Percentiles rank a stretch among this genome's conserved stretches.
Evolutionary conservation across 2,113 vertebrate species (phyloP).

Genomic region (Toxotes jaculatrix): DNA sequence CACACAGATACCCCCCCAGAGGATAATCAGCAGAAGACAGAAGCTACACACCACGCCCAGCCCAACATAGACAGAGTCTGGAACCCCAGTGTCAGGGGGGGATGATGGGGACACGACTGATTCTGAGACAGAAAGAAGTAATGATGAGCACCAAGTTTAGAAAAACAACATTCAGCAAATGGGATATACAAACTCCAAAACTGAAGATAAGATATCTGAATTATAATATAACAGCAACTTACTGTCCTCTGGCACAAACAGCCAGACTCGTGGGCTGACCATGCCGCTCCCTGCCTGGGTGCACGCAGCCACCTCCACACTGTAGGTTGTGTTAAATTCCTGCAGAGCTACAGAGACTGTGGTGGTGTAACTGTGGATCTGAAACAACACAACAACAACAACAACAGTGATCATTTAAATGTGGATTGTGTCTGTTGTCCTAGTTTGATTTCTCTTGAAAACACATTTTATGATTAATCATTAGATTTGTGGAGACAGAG

Average conservation of each 20-base stretch:
- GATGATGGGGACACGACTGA: slow-evolving; percentile 81
- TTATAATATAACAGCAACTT: slow-evolving; percentile 58
- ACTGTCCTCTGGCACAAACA: slow-evolving; percentile 88
- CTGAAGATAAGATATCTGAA: background rate
- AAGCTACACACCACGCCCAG: slow-evolving; percentile 87
- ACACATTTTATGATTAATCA: slow-evolving; percentile 12
- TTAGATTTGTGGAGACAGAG: slow-evolving; percentile 16
- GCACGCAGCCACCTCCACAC: slow-evolving; percentile 88
- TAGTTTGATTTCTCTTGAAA: background rate
- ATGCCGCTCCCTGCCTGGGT: slow-evolving; percentile 90
- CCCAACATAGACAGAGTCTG: slow-evolving; percentile 81
- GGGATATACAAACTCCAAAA: background rate
- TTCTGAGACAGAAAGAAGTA: slow-evolving; percentile 51
- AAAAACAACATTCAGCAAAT: background rate
- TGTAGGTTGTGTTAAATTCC: slow-evolving; percentile 89
- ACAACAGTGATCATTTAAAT: slow-evolving; percentile 21
- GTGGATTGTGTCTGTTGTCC: background rate
- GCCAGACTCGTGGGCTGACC: slow-evolving; percentile 83
- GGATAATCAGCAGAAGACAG: slow-evolving; percentile 82
- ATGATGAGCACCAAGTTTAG: background rate
- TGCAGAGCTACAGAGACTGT: slow-evolving; percentile 67
- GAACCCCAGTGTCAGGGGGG: slow-evolving; percentile 78
- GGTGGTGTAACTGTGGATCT: slow-evolving; percentile 79
- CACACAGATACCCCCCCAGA: slow-evolving; percentile 84
- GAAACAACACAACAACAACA: slow-evolving; percentile 53